Evolutionary conservation across 2,888 invertebrate genomes (phyloP).

Genomic region (Brachypterus glaber): DNA sequence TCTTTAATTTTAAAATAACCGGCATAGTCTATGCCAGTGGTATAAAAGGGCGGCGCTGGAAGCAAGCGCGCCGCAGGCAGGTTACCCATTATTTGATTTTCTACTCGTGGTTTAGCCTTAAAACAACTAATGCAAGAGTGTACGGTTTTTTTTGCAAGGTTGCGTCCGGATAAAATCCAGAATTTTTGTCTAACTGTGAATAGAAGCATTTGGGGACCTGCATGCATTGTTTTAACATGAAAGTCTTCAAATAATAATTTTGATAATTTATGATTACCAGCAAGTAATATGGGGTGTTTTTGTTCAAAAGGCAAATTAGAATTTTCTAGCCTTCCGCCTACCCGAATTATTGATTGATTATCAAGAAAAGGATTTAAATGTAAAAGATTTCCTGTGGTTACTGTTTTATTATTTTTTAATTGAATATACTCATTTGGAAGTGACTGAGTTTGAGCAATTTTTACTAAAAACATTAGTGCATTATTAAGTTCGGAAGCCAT

Average conservation of each 20-base stretch:
- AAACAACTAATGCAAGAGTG: slow-evolving; percentile 20
- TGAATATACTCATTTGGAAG: slow-evolving; percentile 10
- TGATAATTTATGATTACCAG: slow-evolving; percentile 14
- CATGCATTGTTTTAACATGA: slow-evolving; percentile 15
- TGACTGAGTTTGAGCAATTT: slow-evolving; percentile 8
- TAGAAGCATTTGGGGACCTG: slow-evolving; percentile 15
- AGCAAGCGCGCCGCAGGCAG: slow-evolving; percentile 21
- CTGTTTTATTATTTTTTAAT: slow-evolving; percentile 5
- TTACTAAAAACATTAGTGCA: slow-evolving; percentile 7
- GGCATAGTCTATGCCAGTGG: slow-evolving; percentile 24
- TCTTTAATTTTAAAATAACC: slow-evolving; percentile 25
- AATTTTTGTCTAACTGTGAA: slow-evolving; percentile 18
- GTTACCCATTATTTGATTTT: slow-evolving; percentile 23
- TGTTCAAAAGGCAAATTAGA: slow-evolving; percentile 10
- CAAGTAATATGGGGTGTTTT: slow-evolving; percentile 16
- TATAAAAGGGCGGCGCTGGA: slow-evolving; percentile 20
- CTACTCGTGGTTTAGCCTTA: slow-evolving; percentile 15
- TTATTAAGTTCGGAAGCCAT: slow-evolving; percentile 10
- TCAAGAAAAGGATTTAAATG: slow-evolving; percentile 16
- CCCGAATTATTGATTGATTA: slow-evolving; percentile 8
- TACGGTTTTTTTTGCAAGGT: slow-evolving; percentile 17
- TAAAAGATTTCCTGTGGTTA: slow-evolving; percentile 10
- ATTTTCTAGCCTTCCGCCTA: slow-evolving; percentile 13
- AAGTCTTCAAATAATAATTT: slow-evolving; percentile 14
- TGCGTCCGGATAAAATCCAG: slow-evolving; percentile 24